Evolutionary conservation across 53 echinoderm and acorn worm genomes (phyloP).

Genomic region (Glandiceps talaboti): DNA sequence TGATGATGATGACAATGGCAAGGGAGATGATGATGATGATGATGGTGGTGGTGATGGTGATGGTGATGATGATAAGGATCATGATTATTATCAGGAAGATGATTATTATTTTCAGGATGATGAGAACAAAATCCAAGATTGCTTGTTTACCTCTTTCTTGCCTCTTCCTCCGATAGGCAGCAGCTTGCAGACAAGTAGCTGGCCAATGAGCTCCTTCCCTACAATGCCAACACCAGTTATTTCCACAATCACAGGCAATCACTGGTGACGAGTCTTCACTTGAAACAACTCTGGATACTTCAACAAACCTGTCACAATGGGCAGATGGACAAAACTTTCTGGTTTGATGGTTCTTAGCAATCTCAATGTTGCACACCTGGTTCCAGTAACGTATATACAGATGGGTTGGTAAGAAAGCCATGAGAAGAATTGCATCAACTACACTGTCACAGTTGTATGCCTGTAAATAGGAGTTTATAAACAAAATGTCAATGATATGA

Average conservation of each 20-base stretch:
- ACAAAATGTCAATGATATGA: too few species aligned
- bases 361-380: conserved; percentile 24
- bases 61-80: too few species aligned
- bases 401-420: conserved; percentile 39
- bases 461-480: conserved; percentile 15
- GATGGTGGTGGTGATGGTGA: too few species aligned
- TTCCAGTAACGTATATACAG: conserved; percentile 22
- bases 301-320: conserved; percentile 38
- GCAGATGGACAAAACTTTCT: conserved; percentile 52
- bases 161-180: conserved; percentile 22
- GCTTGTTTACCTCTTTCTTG: conserved; percentile 27
- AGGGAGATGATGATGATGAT: too few species aligned
- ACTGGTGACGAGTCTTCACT: conserved; percentile 12
- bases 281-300: neutral
- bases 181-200: conserved; percentile 53
- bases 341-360: conserved; percentile 17
- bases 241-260: conserved; percentile 57
- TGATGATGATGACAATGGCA: too few species aligned
- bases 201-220: conserved; percentile 71
- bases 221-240: conserved; percentile 60
- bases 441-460: conserved; percentile 41
- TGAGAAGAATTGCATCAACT: conserved; percentile 41
- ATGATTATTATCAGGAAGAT: too few species aligned
- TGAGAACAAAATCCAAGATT: too few species aligned
- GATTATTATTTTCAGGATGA: too few species aligned